Evolutionary conservation across 64 coral and sea anemone genomes (phyloP).

Genomic region (Catalaphyllia jardinei): DNA sequence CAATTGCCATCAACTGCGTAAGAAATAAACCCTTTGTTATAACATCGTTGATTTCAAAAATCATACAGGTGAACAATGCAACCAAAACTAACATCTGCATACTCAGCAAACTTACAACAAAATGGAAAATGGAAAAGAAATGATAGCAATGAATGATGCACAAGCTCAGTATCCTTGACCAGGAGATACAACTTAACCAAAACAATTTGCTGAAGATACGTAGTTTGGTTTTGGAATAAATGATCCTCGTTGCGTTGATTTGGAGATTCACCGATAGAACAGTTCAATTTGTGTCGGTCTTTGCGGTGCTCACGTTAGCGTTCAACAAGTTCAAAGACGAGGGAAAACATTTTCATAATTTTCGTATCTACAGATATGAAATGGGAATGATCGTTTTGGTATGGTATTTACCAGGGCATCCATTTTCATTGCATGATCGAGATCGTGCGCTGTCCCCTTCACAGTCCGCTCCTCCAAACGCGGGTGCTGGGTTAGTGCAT

Average conservation of each 20-base stretch:
- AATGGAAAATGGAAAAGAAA: not conserved
- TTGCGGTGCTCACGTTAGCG: not conserved
- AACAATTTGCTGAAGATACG: too few species aligned
- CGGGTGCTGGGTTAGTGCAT: conserved; percentile 22
- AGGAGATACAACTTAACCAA: not conserved
- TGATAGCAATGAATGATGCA: not conserved
- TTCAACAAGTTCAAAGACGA: not conserved
- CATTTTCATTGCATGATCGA: not conserved
- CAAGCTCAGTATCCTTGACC: not conserved
- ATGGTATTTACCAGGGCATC: conserved; percentile 34
- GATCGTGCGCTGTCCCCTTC: not conserved
- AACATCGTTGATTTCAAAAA: not conserved
- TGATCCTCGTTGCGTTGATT: too few species aligned
- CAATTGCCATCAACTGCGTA: conserved; percentile 44
- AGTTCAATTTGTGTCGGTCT: too few species aligned
- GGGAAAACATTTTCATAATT: not conserved
- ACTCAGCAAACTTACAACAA: not conserved
- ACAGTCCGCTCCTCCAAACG: conserved; percentile 28
- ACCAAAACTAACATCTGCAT: not conserved
- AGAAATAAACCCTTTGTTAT: not conserved
- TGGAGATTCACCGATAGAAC: too few species aligned
- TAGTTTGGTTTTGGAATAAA: too few species aligned
- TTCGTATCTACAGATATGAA: not conserved
- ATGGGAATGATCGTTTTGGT: not conserved
- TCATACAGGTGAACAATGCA: too few species aligned